Base-by-base conservation (phyloP, 92 coral and sea anemone genomes). In the Chrysogorgia sp. region DNA sequence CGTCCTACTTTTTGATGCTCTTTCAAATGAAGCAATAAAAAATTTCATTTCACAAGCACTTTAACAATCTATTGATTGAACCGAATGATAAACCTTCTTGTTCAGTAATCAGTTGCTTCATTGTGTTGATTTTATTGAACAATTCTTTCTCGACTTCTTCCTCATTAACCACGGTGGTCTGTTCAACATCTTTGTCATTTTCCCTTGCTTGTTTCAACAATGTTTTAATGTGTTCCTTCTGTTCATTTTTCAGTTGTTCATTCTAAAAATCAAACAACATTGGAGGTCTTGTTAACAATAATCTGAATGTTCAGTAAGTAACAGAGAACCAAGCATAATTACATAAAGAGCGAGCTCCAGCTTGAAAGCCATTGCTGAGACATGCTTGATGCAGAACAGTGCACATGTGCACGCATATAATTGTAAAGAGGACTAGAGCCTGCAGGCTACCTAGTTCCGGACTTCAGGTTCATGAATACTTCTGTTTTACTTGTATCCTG, bases 171-270 rank as follows among this genome's bases (percentile, higher is more conserved):
- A 91, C 90, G 7, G 89, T 91, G 1, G 91, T 81, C 63, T 90
- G 89, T 60, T 96, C 97, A 19, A 96, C 97, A 81, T 96, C 99
- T 64, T 85, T 87, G 61, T 96, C 99, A 63, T 91, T 96, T 62
- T 96, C 99, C 49, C 92, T 96, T 34, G 94, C 92, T 79, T 90
- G 94, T 55, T 91, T 96, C 15, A 96, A 85, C 56, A 96, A 81
- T n/a, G 92, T 85, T 76, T 96, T 96, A 58, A 96, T 87, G 62
- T 96, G 99, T 26, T 85, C 57, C 24, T 89, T 84, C 64, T 96
- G 99, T 53, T 96, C 99, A 25, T 96, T 96, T 64, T 90, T 91
- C 25, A 94, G 77, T 40, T 89, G 84, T 62, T 89, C 89, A 82
- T 94, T 94, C 98, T 94, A 22, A 25, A 74, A n/a, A 28, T 26